phyloP scores from a whole-genome alignment of 2,113 vertebrate species.

The Brachypteracias leptosomus region DNA sequence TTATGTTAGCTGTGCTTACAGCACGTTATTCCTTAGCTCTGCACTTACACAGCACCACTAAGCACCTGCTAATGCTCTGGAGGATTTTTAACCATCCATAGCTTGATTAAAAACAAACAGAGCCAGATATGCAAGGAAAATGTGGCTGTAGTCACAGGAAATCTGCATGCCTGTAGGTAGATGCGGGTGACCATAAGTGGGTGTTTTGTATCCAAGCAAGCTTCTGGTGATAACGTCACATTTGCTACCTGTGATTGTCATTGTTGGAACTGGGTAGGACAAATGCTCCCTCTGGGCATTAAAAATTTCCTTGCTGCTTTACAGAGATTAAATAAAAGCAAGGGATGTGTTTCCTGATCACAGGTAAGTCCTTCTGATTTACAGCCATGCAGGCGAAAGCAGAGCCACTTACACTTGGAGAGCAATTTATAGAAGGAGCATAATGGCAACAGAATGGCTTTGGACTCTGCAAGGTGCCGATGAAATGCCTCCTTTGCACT shows the following conservation, averaged over 20 bases:
- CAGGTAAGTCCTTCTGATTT: constrained; percentile 1
- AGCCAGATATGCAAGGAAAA: background rate
- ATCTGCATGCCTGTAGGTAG: background rate
- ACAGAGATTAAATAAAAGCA: constrained; percentile 7
- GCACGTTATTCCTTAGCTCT: constrained; percentile 61
- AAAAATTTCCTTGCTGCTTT: background rate
- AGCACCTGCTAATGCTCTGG: constrained; percentile 64
- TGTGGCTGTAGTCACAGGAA: background rate
- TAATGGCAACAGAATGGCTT: background rate
- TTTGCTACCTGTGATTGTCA: background rate
- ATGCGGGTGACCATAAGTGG: background rate
- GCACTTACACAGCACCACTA: constrained; percentile 46
- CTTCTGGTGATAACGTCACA: background rate
- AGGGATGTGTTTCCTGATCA: background rate
- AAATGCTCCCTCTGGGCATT: background rate
- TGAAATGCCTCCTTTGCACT: background rate
- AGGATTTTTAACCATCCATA: constrained; percentile 43
- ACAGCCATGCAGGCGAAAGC: background rate
- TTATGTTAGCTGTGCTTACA: constrained; percentile 58
- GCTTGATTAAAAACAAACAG: constrained; percentile 30
- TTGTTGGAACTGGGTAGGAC: background rate
- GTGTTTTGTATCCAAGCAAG: background rate
- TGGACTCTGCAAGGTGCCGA: background rate
- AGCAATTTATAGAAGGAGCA: constrained; percentile 3
- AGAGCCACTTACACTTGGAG: constrained; percentile 28